Evolutionary conservation across 2,797 vertebrate species (phyloP), one percentile per base, ranked within the genome.

Genomic region (Melanotaenia trifasciata): DNA sequence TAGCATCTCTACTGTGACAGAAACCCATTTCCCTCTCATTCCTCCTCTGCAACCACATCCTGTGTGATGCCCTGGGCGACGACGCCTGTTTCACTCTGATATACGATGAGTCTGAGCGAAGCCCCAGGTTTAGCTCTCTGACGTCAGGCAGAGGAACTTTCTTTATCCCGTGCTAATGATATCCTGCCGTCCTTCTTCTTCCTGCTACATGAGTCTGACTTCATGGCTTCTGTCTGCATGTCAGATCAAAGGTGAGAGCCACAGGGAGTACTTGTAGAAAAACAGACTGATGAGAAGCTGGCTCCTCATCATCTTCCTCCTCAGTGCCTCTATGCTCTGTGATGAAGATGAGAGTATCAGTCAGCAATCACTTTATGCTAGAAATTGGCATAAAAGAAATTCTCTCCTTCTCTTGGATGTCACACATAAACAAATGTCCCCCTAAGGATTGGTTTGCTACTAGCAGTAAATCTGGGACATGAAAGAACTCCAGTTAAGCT

Each of bases 21-120:
- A 91, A 88, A 76, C 69, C 72, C 74, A 84, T 92, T 91, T 89
- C 69, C 86, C 58, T 62, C 74, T 79, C 77, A 83, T 88, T 85
- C 58, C 47, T 88, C 71, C 72, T 85, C 82, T 77, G 53, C 68
- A 82, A 59, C 83, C 73, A 81, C 80, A 88, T 89, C 86, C 90
- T 90, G 82, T 90, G 82, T 83, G 84, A 58, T 79, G 87, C 83
- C 80, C 74, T 65, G 71, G 78, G 79, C 78, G 0, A 61, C 86
- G 72, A 83, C 70, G 59, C 70, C 75, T 57, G 73, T 58, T 88
- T 84, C 80, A 69, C 74, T 81, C 77, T 93, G 90, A 91, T 88
- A 58, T 87, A 89, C 36, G 80, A 79, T 51, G 72, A 68, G 70
- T 65, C 40, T 2, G 67, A 89, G 74, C 84, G 76, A 74, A 81